Conservation (phyloP, 2,888 invertebrate species). For the Steinernema hermaphroditum region DNA sequence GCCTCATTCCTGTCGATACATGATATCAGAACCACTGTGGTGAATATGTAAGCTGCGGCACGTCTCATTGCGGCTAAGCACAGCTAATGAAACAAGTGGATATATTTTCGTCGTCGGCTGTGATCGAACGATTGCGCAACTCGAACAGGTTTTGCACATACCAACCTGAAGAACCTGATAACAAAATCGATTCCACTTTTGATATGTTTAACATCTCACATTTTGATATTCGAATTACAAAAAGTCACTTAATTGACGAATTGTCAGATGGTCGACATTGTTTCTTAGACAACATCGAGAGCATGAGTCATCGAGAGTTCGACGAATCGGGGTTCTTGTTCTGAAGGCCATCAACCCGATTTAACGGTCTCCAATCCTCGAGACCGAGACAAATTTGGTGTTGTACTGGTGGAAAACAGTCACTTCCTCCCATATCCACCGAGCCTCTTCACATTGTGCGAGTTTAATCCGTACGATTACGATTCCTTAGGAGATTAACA, state of each 20-base stretch:
- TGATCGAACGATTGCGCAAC: constrained; percentile 7
- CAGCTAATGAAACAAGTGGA: constrained; percentile 18
- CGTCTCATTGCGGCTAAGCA: background rate
- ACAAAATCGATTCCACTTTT: background rate
- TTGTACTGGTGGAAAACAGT: background rate
- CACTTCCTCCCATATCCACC: background rate
- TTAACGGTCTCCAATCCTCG: constrained; percentile 13
- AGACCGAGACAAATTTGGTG: background rate
- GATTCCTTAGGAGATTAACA: background rate
- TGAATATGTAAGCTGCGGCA: background rate
- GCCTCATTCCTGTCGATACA: background rate
- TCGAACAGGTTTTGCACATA: background rate
- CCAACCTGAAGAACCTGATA: background rate
- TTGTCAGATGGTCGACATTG: no score
- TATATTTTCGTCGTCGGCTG: background rate
- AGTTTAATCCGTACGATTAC: background rate
- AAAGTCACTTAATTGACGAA: no score
- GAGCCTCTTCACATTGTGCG: background rate
- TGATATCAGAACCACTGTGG: background rate
- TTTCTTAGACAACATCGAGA: background rate
- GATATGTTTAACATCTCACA: no score
- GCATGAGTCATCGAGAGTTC: constrained; percentile 15
- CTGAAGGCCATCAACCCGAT: constrained; percentile 24
- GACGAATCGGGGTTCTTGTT: constrained; percentile 4
- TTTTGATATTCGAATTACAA: no score